Evolutionary conservation across 2,888 invertebrate genomes (phyloP).

Genomic region (Allophyes oxyacanthae): DNA sequence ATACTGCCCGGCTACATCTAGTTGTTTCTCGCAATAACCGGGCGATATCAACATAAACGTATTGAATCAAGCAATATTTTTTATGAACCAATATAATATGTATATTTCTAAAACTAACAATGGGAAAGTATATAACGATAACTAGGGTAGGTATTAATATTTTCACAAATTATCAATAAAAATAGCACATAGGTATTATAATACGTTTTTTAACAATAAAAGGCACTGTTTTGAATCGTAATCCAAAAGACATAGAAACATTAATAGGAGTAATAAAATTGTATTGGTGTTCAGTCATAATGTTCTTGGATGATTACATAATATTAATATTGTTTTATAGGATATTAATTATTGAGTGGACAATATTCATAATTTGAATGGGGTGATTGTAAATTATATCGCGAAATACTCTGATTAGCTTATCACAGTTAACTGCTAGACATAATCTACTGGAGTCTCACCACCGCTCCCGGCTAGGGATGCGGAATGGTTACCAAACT

Average conservation of each 20-base stretch:
- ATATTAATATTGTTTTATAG: conserved; percentile 13
- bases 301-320: conserved; percentile 13
- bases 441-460: too few relatives aligned
- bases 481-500: too few relatives aligned
- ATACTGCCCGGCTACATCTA: conserved; percentile 3
- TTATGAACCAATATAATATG: conserved; percentile 24
- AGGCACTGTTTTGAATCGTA: conserved; percentile 79
- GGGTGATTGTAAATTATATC: conserved; percentile 30
- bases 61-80: conserved; percentile 18
- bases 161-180: conserved; percentile 53
- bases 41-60: conserved; percentile 17
- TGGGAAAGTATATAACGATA: conserved; percentile 32
- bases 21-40: conserved; percentile 7
- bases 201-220: conserved; percentile 74
- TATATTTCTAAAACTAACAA: conserved; percentile 34
- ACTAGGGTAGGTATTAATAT: conserved; percentile 34
- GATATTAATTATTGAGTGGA: conserved; percentile 17
- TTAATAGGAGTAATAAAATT: conserved; percentile 53
- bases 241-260: conserved; percentile 64
- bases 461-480: too few relatives aligned
- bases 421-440: too few relatives aligned
- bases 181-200: conserved; percentile 56
- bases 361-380: conserved; percentile 17
- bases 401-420: too few relatives aligned
- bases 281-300: conserved; percentile 53